Evolutionary conservation across 2,113 vertebrate species (phyloP), one percentile per base, ranked within the genome.

Genomic region (Motacilla alba): DNA sequence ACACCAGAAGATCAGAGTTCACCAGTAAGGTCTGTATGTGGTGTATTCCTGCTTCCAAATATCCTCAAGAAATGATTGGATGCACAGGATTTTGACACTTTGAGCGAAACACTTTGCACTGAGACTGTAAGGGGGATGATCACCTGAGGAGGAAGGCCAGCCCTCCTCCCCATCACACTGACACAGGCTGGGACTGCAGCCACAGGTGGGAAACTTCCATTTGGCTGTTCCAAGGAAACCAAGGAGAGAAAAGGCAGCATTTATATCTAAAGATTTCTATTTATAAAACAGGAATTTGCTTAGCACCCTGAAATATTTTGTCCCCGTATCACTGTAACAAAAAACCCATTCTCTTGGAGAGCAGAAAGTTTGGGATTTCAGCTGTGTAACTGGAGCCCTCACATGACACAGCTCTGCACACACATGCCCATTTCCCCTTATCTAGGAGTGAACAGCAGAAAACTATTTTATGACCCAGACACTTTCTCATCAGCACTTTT

Each of bases 91-190:
- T 87, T 63, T 85, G 31, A 46, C 22, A 10, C 44, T 49, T 41
- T 5, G 20, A 76, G 39, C 1, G n/a, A 0, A 55, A 73, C 33
- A 21, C 4, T 49, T 91, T 92, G 62, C 68, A 26, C 27, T 86
- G 35, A 81, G 58, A 9, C 24, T 74, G n/a, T 0, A 0, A 76
- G 23, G 47, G 18, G 27, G 30, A n/a, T 26, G 2, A n/a, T 37
- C 39, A 55, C 6, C 55, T 21, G 4, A 2, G 85, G 78, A 84
- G 78, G 55, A 85, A 94, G 76, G 27, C 37, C 83, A 93, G 59
- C 24, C 58, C 77, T 93, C 67, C 74, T 96, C 82, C 55, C 27
- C 55, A 30, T 83, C 13, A 1, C 1, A 0, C 33, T 55, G 74
- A 21, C 66, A 37, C 20, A 52, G 89, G 28, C 68, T 85, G 56